These are phyloP conservation scores for Lonchura striata DNA, from an alignment of 2,113 vertebrate species.

Conservation along the genomic window DNA sequence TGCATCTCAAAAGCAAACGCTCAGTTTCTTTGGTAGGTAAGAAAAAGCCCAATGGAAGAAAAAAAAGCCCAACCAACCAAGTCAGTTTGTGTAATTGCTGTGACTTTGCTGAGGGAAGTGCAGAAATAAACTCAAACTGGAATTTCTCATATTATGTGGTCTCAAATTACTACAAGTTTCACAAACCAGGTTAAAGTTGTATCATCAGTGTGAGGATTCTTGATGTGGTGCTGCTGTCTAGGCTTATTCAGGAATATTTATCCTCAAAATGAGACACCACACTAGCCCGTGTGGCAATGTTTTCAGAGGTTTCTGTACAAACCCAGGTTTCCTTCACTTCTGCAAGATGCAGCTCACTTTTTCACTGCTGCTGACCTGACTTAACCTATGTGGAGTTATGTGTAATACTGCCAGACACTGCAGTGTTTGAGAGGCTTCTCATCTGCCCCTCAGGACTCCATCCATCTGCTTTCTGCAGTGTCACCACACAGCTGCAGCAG, in stretches of 20 bases:
- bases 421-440: not conserved
- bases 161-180: not conserved
- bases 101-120: not conserved
- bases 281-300: not conserved
- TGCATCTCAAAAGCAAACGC: constrained; percentile 75
- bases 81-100: not conserved
- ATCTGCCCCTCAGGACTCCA: not conserved
- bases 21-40: constrained; percentile 78
- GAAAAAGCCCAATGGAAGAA: not conserved
- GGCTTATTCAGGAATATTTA: not conserved
- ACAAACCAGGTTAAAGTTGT: not conserved
- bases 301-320: not conserved
- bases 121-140: not conserved
- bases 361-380: not conserved
- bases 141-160: not conserved
- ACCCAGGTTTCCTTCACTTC: not conserved
- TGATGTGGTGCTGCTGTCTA: not conserved
- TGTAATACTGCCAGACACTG: not conserved
- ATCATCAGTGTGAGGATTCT: not conserved
- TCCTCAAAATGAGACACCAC: not conserved
- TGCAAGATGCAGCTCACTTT: not conserved
- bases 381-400: not conserved
- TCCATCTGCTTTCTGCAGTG: not conserved
- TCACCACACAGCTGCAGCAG: not conserved
- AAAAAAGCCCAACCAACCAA: not conserved